Base-by-base conservation (phyloP, 2,888 invertebrate genomes). In the Entomobrya multifasciata region DNA sequence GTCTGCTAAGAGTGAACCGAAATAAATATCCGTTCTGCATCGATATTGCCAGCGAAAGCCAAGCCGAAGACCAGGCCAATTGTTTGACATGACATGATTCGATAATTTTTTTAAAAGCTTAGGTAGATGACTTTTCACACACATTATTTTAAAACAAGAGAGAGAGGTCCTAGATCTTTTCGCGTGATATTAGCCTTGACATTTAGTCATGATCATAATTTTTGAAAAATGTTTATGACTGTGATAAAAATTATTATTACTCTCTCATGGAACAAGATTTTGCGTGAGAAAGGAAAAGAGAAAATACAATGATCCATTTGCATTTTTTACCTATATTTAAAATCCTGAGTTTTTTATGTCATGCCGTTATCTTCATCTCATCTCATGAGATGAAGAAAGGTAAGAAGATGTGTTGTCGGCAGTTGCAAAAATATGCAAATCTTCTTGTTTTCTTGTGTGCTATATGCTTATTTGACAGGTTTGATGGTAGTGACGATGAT, bases 291-390 rank as follows among this genome's bases (percentile, higher is more conserved):
- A 30, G 67, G 20, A 70, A 47, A 52, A 8, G 52, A 4, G 70
- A 44, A 6, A 44, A 70, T 6, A 70, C 36, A 70, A 3, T 41
- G 60, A 55, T 77, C 77, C 57, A 77, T 77, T 77, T 77, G 77
- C 77, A 77, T 77, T 30, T 74, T 44, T 5, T 5, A 44, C n/a
- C n/a, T 52, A 52, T 52, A 11, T 52, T 52, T 52, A 52, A 15
- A 52, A n/a, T n/a, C 10, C 52, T 52, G 52, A 52, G 52, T 15
- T n/a, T n/a, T n/a, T n/a, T n/a, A n/a, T n/a, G n/a, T n/a, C n/a
- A n/a, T n/a, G n/a, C n/a, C n/a, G n/a, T n/a, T n/a, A n/a, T n/a
- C n/a, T n/a, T n/a, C n/a, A n/a, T n/a, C n/a, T n/a, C n/a, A n/a
- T n/a, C n/a, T n/a, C 52, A 52, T 52, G 52, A 52, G n/a, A 52